These are phyloP conservation scores for Oasisia sp. DNA, from an alignment of 2,888 invertebrate species.

Conservation along the genomic window DNA sequence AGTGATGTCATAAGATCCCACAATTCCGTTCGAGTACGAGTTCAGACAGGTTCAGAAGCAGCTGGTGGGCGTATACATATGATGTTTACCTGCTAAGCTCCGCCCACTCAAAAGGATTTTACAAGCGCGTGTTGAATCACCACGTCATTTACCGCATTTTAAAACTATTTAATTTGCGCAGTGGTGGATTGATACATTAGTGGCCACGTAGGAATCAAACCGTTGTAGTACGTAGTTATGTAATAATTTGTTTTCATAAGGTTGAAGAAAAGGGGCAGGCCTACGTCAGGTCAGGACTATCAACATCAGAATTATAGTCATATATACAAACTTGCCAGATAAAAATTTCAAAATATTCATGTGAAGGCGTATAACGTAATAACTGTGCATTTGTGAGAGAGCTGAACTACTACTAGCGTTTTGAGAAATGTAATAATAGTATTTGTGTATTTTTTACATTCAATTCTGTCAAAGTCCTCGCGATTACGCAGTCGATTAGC, in stretches of 20 bases:
- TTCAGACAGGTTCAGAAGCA: slow-evolving; percentile 9
- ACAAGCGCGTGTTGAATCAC: neutral
- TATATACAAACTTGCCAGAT: no score
- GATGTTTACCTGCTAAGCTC: neutral
- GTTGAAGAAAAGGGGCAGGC: no score
- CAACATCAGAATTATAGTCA: no score
- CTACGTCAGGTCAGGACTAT: no score
- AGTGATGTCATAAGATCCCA: slow-evolving; percentile 13
- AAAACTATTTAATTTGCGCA: neutral
- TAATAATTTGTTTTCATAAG: neutral
- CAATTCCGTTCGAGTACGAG: slow-evolving; percentile 5
- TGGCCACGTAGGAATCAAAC: neutral
- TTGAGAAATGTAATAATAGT: no score
- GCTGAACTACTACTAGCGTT: no score
- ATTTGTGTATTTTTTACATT: no score
- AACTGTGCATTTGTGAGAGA: no score
- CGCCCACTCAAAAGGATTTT: neutral
- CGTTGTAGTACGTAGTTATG: neutral
- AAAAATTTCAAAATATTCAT: no score
- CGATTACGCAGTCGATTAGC: no score
- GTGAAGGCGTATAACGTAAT: no score
- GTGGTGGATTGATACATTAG: neutral
- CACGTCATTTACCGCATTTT: neutral
- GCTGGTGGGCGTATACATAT: neutral
- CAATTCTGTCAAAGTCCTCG: no score